Evolutionary conservation across 2,888 invertebrate genomes (phyloP), one percentile per base, ranked within the genome.

Genomic region (Drosophila gaucha): DNA sequence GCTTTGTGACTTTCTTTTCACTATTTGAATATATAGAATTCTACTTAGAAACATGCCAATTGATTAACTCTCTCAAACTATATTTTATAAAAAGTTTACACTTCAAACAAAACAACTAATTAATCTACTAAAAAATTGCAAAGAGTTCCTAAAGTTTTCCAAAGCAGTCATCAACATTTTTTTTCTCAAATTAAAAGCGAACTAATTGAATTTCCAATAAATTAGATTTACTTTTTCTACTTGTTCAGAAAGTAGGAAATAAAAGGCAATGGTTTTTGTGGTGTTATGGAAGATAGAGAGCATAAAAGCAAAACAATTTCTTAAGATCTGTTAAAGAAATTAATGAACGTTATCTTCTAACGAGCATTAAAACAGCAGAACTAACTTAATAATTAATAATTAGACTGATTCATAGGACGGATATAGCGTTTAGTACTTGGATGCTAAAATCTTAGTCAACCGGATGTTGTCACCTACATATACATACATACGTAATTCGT

Each of bases 391-490:
- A 22, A 2, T 22, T 22, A 22, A 2, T 22, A 22, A 22, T 5
- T 5, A 22, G 0, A 36, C 18, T 52, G 20, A 28, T 20, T 56
- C 10, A 56, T 38, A 9, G 12, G n/a, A 4, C 22, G 28, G 28
- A 36, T 22, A 18, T n/a, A 30, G 36, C 54, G 12, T 16, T 12
- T 14, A 22, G 26, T 28, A n/a, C 22, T 6, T 36, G 28, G 14
- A 28, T 22, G 28, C 12, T n/a, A n/a, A 22, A n/a, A n/a, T 59
- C 43, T 35, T 28, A 4, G 16, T 18, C 35, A 9, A 22, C 12
- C 59, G 59, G 59, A 59, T 59, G 59, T 22, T 59, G 26, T 43
- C 33, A n/a, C 5, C 33, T 16, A 18, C 16, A 28, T 26, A 10
- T 44, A 18, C 6, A 16, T 12, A 12, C n/a, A 18, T 26, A 30